Percentiles rank a stretch among this genome's conserved stretches.
These are phyloP conservation scores for Sinella curviseta DNA, from an alignment of 1,140 invertebrate genomes.

Conservation along the genomic window DNA sequence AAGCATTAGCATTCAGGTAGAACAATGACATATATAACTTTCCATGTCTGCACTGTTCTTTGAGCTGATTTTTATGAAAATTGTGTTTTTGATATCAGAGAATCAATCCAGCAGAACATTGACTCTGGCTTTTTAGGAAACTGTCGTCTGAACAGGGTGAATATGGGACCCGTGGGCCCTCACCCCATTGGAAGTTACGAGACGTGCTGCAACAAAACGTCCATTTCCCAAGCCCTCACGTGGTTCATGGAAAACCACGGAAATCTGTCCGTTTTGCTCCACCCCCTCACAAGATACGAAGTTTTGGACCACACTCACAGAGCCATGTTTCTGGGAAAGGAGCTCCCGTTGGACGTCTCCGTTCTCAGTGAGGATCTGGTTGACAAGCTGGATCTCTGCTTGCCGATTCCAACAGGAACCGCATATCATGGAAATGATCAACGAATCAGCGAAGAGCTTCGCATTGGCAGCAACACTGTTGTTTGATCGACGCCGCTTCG, in stretches of 20 bases:
- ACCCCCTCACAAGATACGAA: slow-evolving; percentile 40
- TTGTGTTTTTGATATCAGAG: too few species aligned
- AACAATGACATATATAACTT: neutral
- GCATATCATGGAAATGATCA: too few species aligned
- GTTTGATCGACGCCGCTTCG: too few species aligned
- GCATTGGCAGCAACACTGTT: too few species aligned
- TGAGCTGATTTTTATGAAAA: too few species aligned
- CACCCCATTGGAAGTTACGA: slow-evolving; percentile 40
- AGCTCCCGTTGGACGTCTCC: slow-evolving; percentile 22
- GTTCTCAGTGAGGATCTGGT: slow-evolving; percentile 29
- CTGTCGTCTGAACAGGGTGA: slow-evolving; percentile 37
- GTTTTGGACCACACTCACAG: slow-evolving; percentile 36
- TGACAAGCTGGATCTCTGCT: slow-evolving; percentile 30
- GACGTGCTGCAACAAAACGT: slow-evolving; percentile 41
- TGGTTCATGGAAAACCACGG: slow-evolving; percentile 43
- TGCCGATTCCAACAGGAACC: too few species aligned
- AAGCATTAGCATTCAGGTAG: slow-evolving; percentile 42
- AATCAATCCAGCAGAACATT: slow-evolving; percentile 37
- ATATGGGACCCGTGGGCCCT: slow-evolving; percentile 36
- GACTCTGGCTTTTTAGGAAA: slow-evolving; percentile 32
- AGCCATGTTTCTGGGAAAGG: slow-evolving; percentile 38
- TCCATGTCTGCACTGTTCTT: neutral
- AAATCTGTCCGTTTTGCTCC: slow-evolving; percentile 36
- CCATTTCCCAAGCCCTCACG: slow-evolving; percentile 35
- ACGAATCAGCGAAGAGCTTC: too few species aligned